Conservation (phyloP, 2,113 vertebrate species). For the Lamprotornis superbus region DNA sequence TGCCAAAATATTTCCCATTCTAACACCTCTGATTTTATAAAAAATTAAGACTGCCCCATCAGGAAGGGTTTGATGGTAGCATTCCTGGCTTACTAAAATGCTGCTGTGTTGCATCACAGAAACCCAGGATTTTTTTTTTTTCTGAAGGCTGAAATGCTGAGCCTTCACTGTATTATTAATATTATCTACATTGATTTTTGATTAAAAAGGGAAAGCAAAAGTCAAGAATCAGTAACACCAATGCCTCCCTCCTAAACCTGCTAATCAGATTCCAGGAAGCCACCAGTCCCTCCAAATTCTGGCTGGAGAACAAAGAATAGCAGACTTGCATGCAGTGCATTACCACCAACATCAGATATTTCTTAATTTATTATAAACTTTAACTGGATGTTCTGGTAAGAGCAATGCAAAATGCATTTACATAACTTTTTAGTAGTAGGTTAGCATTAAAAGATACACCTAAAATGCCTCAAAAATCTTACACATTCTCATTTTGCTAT, state of each 20-base stretch:
- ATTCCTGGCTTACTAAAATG: neutral
- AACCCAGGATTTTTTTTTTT: neutral
- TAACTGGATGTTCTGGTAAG: neutral
- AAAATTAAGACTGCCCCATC: neutral
- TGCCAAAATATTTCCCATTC: neutral
- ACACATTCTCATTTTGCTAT: neutral
- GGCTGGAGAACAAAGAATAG: neutral
- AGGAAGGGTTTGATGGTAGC: neutral
- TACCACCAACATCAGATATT: neutral
- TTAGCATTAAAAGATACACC: neutral
- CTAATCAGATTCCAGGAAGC: neutral
- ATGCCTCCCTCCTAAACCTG: neutral
- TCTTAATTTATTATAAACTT: neutral
- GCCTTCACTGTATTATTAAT: neutral
- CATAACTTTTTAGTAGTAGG: neutral
- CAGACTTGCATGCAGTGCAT: neutral
- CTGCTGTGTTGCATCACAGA: slow-evolving; percentile 16
- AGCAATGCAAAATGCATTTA: neutral
- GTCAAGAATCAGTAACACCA: neutral
- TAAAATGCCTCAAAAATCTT: neutral
- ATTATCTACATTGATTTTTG: neutral
- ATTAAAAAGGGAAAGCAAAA: neutral
- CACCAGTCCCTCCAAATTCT: neutral
- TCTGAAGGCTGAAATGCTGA: neutral
- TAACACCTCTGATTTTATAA: neutral